Evolutionary conservation across 2,888 invertebrate species (phyloP).

Genomic region (Adelphocoris suturalis): DNA sequence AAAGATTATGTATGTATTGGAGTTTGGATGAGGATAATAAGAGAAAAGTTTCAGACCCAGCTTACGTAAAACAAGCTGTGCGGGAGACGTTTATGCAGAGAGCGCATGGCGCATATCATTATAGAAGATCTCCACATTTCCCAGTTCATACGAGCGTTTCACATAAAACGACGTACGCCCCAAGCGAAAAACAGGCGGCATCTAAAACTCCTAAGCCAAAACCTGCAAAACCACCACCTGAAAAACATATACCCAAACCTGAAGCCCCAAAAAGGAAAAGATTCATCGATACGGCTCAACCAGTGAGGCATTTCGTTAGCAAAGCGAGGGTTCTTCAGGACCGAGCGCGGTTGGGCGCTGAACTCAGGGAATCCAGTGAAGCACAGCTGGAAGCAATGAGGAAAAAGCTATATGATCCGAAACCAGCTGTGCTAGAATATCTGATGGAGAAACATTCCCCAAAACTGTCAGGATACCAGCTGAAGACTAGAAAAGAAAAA

Average conservation of each 20-base stretch:
- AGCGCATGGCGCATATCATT: conserved; percentile 51
- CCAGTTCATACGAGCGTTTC: conserved; percentile 10
- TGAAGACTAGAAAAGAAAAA: conserved; percentile 51
- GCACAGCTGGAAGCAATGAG: conserved; percentile 36
- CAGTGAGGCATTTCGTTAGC: conserved; percentile 12
- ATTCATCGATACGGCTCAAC: conserved; percentile 21
- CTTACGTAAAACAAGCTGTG: conserved; percentile 58
- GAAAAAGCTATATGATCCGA: conserved; percentile 49
- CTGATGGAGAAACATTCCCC: conserved; percentile 28
- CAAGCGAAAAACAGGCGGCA: not conserved
- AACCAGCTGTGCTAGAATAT: conserved; percentile 35
- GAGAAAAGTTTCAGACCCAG: conserved; percentile 50
- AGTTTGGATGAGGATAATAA: conserved; percentile 57
- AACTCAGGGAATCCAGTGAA: conserved; percentile 20
- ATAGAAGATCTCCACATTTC: conserved; percentile 34
- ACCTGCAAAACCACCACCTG: not conserved
- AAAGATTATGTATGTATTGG: conserved; percentile 41
- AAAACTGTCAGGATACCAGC: not conserved
- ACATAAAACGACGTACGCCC: conserved; percentile 19
- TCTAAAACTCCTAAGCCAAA: conserved; percentile 7
- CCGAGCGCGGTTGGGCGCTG: not conserved
- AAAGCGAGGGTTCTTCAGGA: not conserved
- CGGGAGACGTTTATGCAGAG: conserved; percentile 67
- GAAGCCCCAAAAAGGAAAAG: conserved; percentile 34
- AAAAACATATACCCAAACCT: conserved; percentile 19